These are phyloP conservation scores for Halocaridina rubra DNA, from an alignment of 2,888 invertebrate genomes.

Conservation along the genomic window DNA sequence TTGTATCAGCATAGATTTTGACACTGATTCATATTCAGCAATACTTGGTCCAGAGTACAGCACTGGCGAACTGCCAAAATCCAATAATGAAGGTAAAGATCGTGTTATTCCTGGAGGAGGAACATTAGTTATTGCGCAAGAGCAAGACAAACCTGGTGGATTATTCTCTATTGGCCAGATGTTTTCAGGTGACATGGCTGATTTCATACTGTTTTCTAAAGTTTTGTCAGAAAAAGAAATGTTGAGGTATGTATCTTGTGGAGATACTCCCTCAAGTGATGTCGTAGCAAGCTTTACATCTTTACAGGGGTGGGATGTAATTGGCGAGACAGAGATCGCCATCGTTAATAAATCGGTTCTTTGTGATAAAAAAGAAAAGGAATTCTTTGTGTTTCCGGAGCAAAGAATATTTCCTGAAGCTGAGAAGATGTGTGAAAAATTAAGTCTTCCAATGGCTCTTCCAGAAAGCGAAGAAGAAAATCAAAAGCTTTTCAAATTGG, in stretches of 20 bases:
- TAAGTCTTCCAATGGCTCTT: background rate
- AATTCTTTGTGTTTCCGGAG: background rate
- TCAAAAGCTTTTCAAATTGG: background rate
- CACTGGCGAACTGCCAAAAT: background rate
- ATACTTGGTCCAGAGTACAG: background rate
- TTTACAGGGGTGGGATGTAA: background rate
- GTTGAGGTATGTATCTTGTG: background rate
- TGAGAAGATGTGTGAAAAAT: background rate
- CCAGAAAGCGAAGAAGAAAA: constrained; percentile 12
- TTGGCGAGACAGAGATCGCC: background rate
- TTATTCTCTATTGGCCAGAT: background rate
- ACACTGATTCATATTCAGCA: background rate
- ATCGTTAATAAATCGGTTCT: background rate
- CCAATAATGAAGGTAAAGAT: background rate
- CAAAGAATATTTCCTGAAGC: background rate
- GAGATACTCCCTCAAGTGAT: background rate
- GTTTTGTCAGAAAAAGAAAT: background rate
- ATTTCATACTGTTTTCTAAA: background rate
- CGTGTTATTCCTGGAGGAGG: background rate
- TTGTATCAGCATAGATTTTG: background rate
- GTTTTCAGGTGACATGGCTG: background rate
- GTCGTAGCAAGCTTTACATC: background rate
- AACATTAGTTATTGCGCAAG: background rate
- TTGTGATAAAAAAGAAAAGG: background rate
- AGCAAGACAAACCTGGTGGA: background rate